These are phyloP conservation scores for Calonectris borealis DNA, from an alignment of 2,113 vertebrate genomes.

Conservation along the genomic window DNA sequence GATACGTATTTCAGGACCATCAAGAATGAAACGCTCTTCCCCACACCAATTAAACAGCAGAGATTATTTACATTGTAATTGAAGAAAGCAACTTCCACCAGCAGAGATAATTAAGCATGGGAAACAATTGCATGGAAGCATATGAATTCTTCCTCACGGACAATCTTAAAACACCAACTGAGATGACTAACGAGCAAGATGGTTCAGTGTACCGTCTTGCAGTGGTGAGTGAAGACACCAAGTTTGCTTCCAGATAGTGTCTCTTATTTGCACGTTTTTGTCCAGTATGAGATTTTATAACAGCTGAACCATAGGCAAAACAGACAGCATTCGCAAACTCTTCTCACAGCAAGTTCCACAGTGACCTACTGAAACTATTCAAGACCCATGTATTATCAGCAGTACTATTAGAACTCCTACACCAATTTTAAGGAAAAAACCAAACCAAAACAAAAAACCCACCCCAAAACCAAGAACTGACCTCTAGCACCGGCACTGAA, in stretches of 20 bases:
- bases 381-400: rapidly evolving
- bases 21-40: background rate
- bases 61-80: background rate
- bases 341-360: background rate
- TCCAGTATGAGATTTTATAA: background rate
- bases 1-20: background rate
- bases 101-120: background rate
- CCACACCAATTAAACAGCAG: background rate
- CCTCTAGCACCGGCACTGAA: background rate
- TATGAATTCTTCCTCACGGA: background rate
- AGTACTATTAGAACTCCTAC: background rate
- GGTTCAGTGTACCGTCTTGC: background rate
- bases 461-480: background rate
- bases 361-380: background rate
- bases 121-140: background rate
- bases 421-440: background rate
- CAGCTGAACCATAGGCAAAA: background rate
- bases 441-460: too few relatives aligned
- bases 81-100: background rate
- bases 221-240: background rate
- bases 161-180: background rate
- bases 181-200: background rate
- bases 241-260: background rate
- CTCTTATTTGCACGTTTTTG: background rate
- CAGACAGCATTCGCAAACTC: background rate